A percentile compares a stretch with the other conserved stretches of the same genome.
Conservation (phyloP, 2,888 invertebrate genomes). For the Brachypalpus laphriformis region DNA sequence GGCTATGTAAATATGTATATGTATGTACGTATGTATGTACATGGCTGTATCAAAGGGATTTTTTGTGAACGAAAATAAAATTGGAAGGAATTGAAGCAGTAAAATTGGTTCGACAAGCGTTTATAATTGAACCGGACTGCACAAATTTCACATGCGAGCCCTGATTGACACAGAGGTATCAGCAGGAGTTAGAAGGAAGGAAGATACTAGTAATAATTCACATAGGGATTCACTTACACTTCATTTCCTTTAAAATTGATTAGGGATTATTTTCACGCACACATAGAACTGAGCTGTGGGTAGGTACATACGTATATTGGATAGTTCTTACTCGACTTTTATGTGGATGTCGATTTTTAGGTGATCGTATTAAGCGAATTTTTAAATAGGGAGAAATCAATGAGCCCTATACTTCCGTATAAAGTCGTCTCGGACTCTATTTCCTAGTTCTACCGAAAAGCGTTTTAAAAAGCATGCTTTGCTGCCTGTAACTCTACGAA, state of each 20-base stretch:
- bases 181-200: neutral
- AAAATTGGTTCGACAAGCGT: conserved; percentile 72
- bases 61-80: conserved; percentile 56
- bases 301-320: no score
- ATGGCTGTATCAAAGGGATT: conserved; percentile 57
- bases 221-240: conserved; percentile 10
- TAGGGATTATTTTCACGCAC: conserved; percentile 21
- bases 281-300: no score
- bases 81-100: conserved; percentile 68
- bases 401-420: no score
- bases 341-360: no score
- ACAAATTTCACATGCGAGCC: conserved; percentile 27
- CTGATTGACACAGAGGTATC: conserved; percentile 34
- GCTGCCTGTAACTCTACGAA: no score
- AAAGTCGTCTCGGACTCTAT: no score
- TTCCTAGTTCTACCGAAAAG: no score
- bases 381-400: no score
- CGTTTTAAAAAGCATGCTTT: no score
- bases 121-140: conserved; percentile 48
- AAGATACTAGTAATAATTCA: conserved; percentile 8
- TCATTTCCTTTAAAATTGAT: conserved; percentile 20
- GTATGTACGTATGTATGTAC: no score
- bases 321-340: no score
- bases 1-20: conserved; percentile 60
- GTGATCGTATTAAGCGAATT: no score